Evolutionary conservation across 1,140 invertebrate species (phyloP).

Genomic region (Drosophila lowei): DNA sequence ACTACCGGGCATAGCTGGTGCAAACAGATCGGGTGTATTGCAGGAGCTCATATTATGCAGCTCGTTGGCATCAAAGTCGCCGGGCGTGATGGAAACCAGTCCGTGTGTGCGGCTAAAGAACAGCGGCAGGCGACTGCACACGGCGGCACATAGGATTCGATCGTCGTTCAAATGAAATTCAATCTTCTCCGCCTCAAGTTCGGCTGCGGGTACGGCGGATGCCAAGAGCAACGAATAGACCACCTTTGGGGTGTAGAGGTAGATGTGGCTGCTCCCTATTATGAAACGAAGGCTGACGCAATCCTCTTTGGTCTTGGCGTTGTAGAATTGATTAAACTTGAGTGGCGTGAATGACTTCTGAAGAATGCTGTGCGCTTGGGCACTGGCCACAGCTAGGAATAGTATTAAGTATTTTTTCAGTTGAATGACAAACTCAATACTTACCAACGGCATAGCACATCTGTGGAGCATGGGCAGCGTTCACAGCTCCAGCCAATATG

Average conservation of each 20-base stretch:
- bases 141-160: slow-evolving; percentile 87
- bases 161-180: slow-evolving; percentile 86
- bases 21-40: slow-evolving; percentile 55
- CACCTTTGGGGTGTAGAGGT: slow-evolving; percentile 86
- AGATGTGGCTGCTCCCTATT: slow-evolving; percentile 85
- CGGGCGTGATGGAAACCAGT: slow-evolving; percentile 85
- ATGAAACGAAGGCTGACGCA: slow-evolving; percentile 86
- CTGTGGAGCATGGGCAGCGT: slow-evolving; percentile 86
- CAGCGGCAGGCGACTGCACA: slow-evolving; percentile 86
- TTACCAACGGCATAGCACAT: slow-evolving; percentile 88
- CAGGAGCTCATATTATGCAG: slow-evolving; percentile 67
- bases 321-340: slow-evolving; percentile 85
- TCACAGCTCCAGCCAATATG: slow-evolving; percentile 89
- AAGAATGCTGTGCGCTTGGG: slow-evolving; percentile 52
- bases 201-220: slow-evolving; percentile 83
- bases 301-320: slow-evolving; percentile 84
- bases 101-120: slow-evolving; percentile 88
- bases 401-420: background rate
- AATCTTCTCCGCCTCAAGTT: slow-evolving; percentile 86
- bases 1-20: slow-evolving; percentile 18
- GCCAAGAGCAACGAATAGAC: slow-evolving; percentile 83
- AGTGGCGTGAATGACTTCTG: slow-evolving; percentile 85
- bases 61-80: slow-evolving; percentile 74
- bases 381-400: slow-evolving; percentile 47
- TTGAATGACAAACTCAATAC: background rate